Evolutionary conservation across 92 coral and sea anemone genomes (phyloP).

Genomic region (Epizoanthus ramosus): DNA sequence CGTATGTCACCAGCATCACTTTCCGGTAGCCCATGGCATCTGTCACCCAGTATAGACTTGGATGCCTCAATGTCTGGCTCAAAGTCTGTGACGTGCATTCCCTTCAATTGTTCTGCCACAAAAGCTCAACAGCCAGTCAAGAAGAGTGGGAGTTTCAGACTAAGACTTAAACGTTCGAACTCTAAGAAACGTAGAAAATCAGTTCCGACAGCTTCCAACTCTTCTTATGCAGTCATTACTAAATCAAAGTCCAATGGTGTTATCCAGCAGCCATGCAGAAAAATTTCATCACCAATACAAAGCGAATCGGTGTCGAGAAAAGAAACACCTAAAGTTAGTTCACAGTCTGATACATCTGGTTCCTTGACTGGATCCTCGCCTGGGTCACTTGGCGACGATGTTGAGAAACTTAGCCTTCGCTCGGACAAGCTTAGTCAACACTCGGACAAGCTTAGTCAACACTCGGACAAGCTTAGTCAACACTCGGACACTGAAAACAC

Average conservation of each 20-base stretch:
- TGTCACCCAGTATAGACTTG: constrained; percentile 65
- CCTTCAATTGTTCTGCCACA: constrained; percentile 88
- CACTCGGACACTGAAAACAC: constrained; percentile 45
- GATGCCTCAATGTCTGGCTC: constrained; percentile 57
- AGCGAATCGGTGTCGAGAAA: constrained; percentile 55
- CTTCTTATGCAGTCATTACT: constrained; percentile 48
- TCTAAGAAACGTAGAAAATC: constrained; percentile 96
- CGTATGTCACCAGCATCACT: constrained; percentile 64
- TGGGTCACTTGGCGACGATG: constrained; percentile 84
- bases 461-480: constrained; percentile 43
- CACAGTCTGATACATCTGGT: constrained; percentile 81
- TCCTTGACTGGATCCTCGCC: constrained; percentile 88
- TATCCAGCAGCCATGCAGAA: constrained; percentile 65
- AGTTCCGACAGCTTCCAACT: constrained; percentile 71
- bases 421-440: constrained; percentile 72
- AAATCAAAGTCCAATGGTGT: constrained; percentile 65
- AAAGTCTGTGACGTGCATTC: constrained; percentile 73
- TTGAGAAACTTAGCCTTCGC: constrained; percentile 79
- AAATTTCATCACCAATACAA: constrained; percentile 80
- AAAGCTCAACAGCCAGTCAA: constrained; percentile 80
- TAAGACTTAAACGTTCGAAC: constrained; percentile 73
- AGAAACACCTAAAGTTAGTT: constrained; percentile 60
- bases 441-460: constrained; percentile 52
- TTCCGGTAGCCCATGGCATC: constrained; percentile 93
- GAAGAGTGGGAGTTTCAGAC: constrained; percentile 80